These are phyloP conservation scores for Channa argus DNA, from an alignment of 2,113 vertebrate species.

Conservation along the genomic window DNA sequence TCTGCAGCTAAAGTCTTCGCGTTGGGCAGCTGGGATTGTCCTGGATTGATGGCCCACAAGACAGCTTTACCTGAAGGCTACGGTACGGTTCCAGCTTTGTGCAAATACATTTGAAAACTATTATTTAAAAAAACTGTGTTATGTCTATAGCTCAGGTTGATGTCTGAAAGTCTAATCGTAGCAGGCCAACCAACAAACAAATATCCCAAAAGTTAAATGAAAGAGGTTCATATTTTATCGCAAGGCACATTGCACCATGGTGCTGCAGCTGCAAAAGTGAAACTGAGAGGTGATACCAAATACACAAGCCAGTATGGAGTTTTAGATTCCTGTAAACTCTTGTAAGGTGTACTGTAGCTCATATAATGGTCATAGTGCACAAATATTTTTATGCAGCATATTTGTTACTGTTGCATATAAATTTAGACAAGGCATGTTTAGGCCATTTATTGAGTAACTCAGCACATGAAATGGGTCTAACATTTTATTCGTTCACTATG, in stretches of 20 bases:
- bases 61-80: background rate
- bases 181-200: background rate
- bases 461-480: background rate
- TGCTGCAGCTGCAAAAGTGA: conserved; percentile 7
- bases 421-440: too few species aligned
- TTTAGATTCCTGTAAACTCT: background rate
- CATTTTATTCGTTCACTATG: conserved; percentile 1
- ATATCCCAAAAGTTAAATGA: too few species aligned
- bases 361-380: too few species aligned
- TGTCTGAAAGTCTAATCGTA: conserved; percentile 9
- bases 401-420: background rate
- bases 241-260: background rate
- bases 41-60: conserved; percentile 57
- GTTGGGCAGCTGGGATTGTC: conserved; percentile 73
- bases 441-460: too few species aligned
- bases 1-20: conserved; percentile 43
- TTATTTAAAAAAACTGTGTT: too few species aligned
- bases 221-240: too few species aligned
- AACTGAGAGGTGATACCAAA: background rate
- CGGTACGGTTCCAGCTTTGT: background rate
- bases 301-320: background rate
- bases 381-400: background rate
- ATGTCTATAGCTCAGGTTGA: conserved; percentile 21
- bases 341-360: too few species aligned
- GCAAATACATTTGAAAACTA: too few species aligned